Conservation (phyloP, 2,797 vertebrate genomes). For the Sphenodon punctatus region DNA sequence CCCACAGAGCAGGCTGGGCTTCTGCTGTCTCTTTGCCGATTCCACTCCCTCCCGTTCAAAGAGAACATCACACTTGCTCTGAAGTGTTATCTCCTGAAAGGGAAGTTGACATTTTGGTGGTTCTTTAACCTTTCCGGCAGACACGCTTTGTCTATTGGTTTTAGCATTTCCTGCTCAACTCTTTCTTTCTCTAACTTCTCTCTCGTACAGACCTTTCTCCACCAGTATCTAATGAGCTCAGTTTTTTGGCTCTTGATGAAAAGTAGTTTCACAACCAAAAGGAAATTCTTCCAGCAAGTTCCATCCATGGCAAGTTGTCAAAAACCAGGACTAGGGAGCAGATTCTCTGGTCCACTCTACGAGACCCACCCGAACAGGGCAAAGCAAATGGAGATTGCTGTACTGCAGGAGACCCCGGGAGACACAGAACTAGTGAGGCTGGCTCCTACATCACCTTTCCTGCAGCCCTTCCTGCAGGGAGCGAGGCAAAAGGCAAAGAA, state of each 20-base stretch:
- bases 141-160: background rate
- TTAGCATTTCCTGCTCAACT: conserved; percentile 40
- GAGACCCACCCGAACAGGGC: background rate
- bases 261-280: too few species aligned
- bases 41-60: background rate
- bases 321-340: background rate
- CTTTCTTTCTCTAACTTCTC: background rate
- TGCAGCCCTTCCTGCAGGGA: background rate
- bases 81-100: background rate
- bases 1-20: accelerated
- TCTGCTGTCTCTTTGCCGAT: background rate
- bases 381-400: background rate
- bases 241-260: background rate
- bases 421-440: accelerated
- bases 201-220: background rate
- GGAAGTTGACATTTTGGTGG: conserved; percentile 61
- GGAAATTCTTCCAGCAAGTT: background rate
- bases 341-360: background rate
- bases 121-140: conserved; percentile 45
- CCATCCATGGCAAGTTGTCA: too few species aligned
- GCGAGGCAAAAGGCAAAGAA: accelerated
- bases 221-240: background rate
- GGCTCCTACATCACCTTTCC: accelerated
- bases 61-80: background rate
- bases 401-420: background rate